Evolutionary conservation across 2,797 vertebrate genomes (phyloP).

Genomic region (Pyrocephalus nanus): DNA sequence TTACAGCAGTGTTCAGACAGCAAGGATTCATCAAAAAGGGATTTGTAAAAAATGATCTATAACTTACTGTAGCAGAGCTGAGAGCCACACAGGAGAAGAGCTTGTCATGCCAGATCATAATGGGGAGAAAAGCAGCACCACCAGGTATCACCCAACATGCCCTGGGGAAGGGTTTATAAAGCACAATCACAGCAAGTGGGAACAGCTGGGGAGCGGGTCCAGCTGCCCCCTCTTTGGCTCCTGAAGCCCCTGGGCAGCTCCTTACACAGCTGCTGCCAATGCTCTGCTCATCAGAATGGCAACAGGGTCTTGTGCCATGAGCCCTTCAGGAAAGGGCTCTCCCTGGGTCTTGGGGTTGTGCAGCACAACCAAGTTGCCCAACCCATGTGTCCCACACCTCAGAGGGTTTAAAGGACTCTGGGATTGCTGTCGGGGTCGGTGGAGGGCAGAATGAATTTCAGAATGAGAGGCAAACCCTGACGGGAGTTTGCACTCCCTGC

Average conservation of each 20-base stretch:
- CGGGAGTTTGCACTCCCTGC: fast-evolving
- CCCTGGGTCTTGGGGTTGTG: neutral
- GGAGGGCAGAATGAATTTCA: neutral
- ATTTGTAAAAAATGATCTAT: fast-evolving
- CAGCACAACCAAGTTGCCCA: neutral
- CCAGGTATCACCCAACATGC: fast-evolving
- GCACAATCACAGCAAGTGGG: neutral
- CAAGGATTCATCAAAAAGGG: fast-evolving
- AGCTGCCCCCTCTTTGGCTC: fast-evolving
- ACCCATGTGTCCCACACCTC: neutral
- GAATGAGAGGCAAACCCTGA: neutral
- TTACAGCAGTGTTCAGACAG: neutral
- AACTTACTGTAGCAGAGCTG: neutral
- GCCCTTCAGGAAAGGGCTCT: fast-evolving
- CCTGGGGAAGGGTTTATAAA: neutral
- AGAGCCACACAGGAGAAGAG: fast-evolving
- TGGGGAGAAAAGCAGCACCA: fast-evolving
- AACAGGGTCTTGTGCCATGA: no score
- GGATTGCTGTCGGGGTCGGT: neutral
- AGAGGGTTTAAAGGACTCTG: neutral
- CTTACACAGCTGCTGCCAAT: neutral
- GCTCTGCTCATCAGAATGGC: fast-evolving
- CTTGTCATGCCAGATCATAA: fast-evolving
- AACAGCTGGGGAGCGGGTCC: neutral
- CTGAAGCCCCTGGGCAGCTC: neutral